These are phyloP conservation scores for Cyaniris semiargus DNA, from an alignment of 2,888 invertebrate genomes.

Conservation along the genomic window DNA sequence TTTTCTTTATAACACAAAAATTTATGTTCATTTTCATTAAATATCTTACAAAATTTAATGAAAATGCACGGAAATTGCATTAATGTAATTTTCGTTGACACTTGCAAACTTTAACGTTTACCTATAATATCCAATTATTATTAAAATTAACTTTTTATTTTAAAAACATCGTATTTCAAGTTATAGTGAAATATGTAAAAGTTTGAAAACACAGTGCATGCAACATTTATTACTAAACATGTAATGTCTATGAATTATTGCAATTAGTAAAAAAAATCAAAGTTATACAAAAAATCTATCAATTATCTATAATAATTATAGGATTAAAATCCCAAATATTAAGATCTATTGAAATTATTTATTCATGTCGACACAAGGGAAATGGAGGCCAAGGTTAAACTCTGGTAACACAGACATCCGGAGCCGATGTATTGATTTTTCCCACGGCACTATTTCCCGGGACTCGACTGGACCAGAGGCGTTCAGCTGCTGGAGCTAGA, in stretches of 20 bases:
- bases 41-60: too few relatives aligned
- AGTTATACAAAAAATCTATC: too few relatives aligned
- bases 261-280: neutral
- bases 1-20: too few relatives aligned
- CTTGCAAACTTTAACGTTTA: neutral
- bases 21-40: too few relatives aligned
- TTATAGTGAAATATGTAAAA: neutral
- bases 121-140: neutral
- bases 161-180: neutral
- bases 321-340: neutral
- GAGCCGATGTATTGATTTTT: neutral
- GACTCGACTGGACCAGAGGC: neutral
- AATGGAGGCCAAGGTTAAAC: neutral
- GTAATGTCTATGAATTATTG: too few relatives aligned
- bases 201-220: neutral
- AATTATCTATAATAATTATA: neutral
- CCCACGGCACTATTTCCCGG: neutral
- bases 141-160: too few relatives aligned
- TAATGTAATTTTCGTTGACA: neutral
- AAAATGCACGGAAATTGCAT: neutral
- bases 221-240: neutral
- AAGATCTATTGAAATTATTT: neutral
- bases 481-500: neutral
- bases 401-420: neutral
- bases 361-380: neutral